Conservation (phyloP, 2,888 invertebrate species). For the Dinocampus coccinellae region DNA sequence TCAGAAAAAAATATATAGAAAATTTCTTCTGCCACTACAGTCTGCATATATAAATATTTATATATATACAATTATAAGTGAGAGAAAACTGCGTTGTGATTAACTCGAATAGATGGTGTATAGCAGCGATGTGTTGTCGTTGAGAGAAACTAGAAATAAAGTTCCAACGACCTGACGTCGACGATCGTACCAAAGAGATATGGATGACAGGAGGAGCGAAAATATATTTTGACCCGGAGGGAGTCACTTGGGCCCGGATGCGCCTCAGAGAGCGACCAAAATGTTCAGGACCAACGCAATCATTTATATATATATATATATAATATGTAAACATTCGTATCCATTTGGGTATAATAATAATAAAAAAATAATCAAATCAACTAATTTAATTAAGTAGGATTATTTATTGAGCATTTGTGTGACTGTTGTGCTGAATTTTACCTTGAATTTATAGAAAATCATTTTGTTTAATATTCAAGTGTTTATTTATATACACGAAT, state of each 20-base stretch:
- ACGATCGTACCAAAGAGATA: slow-evolving; percentile 28
- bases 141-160: slow-evolving; percentile 34
- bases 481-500: neutral
- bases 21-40: too few species aligned
- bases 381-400: too few species aligned
- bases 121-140: neutral
- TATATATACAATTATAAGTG: neutral
- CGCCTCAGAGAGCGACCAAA: slow-evolving; percentile 4
- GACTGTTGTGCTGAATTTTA: too few species aligned
- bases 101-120: neutral
- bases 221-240: slow-evolving; percentile 28
- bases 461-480: neutral
- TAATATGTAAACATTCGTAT: neutral
- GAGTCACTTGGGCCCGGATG: neutral
- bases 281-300: neutral
- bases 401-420: too few species aligned
- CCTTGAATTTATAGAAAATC: neutral
- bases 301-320: neutral
- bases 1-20: too few species aligned
- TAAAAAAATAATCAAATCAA: too few species aligned
- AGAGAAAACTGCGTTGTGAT: slow-evolving; percentile 7
- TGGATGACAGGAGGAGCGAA: slow-evolving; percentile 24
- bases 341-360: too few species aligned
- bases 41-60: neutral
- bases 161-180: slow-evolving; percentile 15